Evolutionary conservation across 2,113 vertebrate genomes (phyloP).

Genomic region (Neodon shergylaensis): DNA sequence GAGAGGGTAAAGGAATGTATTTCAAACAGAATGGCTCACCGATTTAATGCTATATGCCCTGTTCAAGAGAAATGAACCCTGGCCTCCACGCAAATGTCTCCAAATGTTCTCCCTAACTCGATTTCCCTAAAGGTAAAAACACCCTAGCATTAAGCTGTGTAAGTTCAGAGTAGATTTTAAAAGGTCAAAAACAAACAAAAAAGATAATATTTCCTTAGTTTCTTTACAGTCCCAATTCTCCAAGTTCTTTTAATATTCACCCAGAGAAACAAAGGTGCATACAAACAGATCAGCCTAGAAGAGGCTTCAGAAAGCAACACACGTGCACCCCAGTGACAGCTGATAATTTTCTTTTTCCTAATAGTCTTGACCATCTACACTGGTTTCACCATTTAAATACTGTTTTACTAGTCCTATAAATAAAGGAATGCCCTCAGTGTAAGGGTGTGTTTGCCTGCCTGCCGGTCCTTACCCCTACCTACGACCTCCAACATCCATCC

Average conservation of each 20-base stretch:
- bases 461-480: too few relatives aligned
- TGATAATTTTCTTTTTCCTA: background rate
- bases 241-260: conserved; percentile 23
- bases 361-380: background rate
- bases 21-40: background rate
- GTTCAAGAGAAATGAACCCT: background rate
- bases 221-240: background rate
- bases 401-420: background rate
- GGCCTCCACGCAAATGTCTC: background rate
- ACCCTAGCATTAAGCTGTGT: background rate
- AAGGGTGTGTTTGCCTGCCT: too few relatives aligned
- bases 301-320: background rate
- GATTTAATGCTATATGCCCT: background rate
- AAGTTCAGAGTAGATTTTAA: background rate
- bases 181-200: background rate
- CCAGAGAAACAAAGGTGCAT: background rate
- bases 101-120: background rate
- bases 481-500: background rate
- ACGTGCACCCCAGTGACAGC: background rate
- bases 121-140: background rate
- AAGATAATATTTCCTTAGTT: background rate
- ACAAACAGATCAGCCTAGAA: background rate
- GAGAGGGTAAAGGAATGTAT: too few relatives aligned
- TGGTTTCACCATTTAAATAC: background rate
- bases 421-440: background rate